Base-by-base conservation (phyloP, 2,888 invertebrate genomes). In the Mycogona germanica region DNA sequence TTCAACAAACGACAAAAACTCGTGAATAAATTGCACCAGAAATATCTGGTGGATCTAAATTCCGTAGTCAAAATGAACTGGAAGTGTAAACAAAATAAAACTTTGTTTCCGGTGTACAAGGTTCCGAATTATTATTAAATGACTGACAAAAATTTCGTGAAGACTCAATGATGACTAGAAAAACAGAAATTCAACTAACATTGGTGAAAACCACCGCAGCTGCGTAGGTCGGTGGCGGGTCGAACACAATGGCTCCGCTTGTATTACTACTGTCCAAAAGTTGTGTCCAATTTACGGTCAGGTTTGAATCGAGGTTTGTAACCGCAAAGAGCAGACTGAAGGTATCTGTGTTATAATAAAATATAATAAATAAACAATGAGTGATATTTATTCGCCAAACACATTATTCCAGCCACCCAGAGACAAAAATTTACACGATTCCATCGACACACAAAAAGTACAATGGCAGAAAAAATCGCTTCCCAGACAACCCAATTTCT, bases 131-230 rank as follows among this genome's bases (percentile, higher is more conserved):
- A n/a, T n/a, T n/a, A n/a, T n/a, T n/a, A n/a, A n/a, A n/a, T n/a
- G 9, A 32, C n/a, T 32, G n/a, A 32, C n/a, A 12, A 32, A 32
- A 12, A 32, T 32, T n/a, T 32, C 35, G n/a, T 32, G n/a, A 12
- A 32, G 9, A 32, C n/a, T n/a, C 35, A 12, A 32, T 32, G 9
- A 12, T 32, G n/a, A 12, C n/a, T 12, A 32, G n/a, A 32, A 32
- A 32, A 9, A 32, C 35, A 32, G 9, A n/a, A 12, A n/a, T 12
- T 12, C 9, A 12, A 32, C 35, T 32, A 32, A 32, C 35, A 32
- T 32, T 76, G 62, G 78, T 76, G 58, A 83, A 70, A 17, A 76
- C 71, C 50, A 77, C 66, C 32, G 77, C 78, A 70, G 79, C 80
- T 32, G 75, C 73, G 61, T 81, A 81, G 2, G 61, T 58, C 0